phyloP scores from a whole-genome alignment of 1,140 invertebrate genomes.

The Drosophila yakuba region DNA sequence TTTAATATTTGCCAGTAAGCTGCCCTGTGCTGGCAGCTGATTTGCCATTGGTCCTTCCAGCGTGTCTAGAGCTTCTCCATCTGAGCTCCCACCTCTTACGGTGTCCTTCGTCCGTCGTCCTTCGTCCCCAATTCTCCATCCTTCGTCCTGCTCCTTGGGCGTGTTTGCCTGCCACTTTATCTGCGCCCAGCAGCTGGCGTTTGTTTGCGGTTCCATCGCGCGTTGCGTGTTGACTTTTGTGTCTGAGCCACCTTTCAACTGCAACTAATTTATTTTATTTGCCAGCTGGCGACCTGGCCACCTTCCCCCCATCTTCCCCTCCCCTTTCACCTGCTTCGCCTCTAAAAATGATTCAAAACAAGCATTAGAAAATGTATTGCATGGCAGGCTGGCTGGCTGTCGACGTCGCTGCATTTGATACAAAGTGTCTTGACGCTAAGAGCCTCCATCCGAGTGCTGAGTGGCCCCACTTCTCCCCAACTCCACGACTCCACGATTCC shows the following conservation, averaged over 20 bases:
- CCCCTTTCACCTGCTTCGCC: too few relatives aligned
- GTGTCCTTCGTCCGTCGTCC: neutral
- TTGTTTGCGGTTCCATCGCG: conserved; percentile 78
- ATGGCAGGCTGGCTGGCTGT: conserved; percentile 8
- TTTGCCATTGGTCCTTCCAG: conserved; percentile 54
- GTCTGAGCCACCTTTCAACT: conserved; percentile 81
- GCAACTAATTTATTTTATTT: conserved; percentile 83
- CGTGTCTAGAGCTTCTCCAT: neutral
- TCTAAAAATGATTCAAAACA: conserved; percentile 79
- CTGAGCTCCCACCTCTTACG: too few relatives aligned
- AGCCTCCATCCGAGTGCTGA: conserved; percentile 20
- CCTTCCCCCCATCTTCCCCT: neutral
- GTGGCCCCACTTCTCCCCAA: conserved; percentile 20
- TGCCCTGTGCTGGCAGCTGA: conserved; percentile 72
- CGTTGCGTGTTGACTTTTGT: conserved; percentile 81
- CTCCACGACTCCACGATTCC: conserved; percentile 35
- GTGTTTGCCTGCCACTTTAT: conserved; percentile 79
- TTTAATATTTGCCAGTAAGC: conserved; percentile 82
- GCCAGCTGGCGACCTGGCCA: conserved; percentile 55
- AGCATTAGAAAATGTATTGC: conserved; percentile 79
- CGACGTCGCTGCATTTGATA: conserved; percentile 56
- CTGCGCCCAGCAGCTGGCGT: conserved; percentile 78
- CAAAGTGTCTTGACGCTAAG: conserved; percentile 63
- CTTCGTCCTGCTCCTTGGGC: conserved; percentile 22
- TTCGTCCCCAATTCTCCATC: neutral